Base-by-base conservation (phyloP, 2,888 invertebrate species). In the Patella pellucida region DNA sequence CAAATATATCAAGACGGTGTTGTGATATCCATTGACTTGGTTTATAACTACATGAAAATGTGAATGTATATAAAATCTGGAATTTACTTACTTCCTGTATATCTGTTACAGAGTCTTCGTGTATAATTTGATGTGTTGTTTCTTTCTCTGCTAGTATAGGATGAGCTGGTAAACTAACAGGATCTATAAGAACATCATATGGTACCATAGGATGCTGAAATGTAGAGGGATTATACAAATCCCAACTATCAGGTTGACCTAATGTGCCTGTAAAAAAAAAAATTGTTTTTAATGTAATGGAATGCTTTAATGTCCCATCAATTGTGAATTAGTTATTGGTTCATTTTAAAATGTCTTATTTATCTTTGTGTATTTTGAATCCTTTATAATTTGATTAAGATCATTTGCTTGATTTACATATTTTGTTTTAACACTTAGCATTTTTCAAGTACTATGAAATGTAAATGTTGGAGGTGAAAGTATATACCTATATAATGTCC, bases 201-300 rank as follows among this genome's bases (percentile, higher is more conserved):
- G 91, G 91, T 69, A 91, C 90, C 89, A 90, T 90, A 14, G 91
- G 91, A 78, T 91, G 90, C 77, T 89, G 88, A 82, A 84, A 91
- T 11, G 90, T 88, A 14, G 83, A 77, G 50, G 85, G 80, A 77
- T 90, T 89, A 82, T 89, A 87, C n/a, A 91, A 81, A 75, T 90
- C 89, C 91, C 91, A 91, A 3, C 85, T 82, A 52, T 90, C 89
- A 23, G 88, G 85, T 82, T 91, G 91, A 31, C 91, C 91, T 83
- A 90, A 89, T n/a, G 90, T 90, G 69, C 91, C 90, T 90, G 76
- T n/a, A 41, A 41, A 41, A 41, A 41, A 41, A 41, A 41, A 7
- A 41, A 41, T 7, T 7, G 27, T 27, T 27, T 0, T 0, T 41
- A 7, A 41, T 41, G 41, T 41, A 41, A 41, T 41, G 41, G 41